A percentile compares a stretch with the other conserved stretches of the same genome.
These are phyloP conservation scores for Laticauda colubrina DNA, from an alignment of 2,113 vertebrate species.

Conservation along the genomic window DNA sequence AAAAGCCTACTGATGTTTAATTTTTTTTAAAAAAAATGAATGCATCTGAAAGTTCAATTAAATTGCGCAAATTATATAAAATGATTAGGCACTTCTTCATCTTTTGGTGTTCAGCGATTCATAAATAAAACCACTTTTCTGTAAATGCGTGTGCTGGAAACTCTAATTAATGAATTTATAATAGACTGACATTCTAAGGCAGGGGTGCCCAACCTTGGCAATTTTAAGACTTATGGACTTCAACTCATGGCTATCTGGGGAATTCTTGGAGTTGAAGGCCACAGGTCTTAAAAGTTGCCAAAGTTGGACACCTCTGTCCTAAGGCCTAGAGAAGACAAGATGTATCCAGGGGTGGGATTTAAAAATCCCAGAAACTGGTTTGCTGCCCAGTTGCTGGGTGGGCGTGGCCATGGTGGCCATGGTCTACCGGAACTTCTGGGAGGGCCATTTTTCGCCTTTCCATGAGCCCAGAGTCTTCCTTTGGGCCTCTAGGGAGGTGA, in stretches of 20 bases:
- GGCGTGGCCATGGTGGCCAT: too few relatives aligned
- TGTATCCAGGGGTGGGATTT: not conserved
- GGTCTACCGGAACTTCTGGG: too few relatives aligned
- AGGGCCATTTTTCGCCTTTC: too few relatives aligned
- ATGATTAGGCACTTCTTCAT: not conserved
- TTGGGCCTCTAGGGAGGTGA: too few relatives aligned
- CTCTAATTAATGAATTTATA: not conserved
- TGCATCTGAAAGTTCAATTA: not conserved
- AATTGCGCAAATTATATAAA: not conserved
- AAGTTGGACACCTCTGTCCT: not conserved
- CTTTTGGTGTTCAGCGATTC: not conserved
- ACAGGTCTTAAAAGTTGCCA: not conserved
- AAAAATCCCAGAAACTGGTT: too few relatives aligned
- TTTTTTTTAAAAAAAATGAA: not conserved
- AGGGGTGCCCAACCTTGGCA: not conserved
- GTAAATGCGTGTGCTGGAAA: not conserved
- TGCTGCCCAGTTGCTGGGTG: too few relatives aligned
- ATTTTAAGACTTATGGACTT: not conserved
- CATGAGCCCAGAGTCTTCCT: too few relatives aligned
- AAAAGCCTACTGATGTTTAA: not conserved
- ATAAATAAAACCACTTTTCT: not conserved
- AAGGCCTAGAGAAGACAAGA: not conserved
- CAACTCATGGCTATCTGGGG: not conserved
- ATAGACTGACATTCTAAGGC: not conserved
- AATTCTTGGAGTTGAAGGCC: not conserved